phyloP scores from a whole-genome alignment of 2,797 vertebrate species.

The Gymnopithys bicolor region DNA sequence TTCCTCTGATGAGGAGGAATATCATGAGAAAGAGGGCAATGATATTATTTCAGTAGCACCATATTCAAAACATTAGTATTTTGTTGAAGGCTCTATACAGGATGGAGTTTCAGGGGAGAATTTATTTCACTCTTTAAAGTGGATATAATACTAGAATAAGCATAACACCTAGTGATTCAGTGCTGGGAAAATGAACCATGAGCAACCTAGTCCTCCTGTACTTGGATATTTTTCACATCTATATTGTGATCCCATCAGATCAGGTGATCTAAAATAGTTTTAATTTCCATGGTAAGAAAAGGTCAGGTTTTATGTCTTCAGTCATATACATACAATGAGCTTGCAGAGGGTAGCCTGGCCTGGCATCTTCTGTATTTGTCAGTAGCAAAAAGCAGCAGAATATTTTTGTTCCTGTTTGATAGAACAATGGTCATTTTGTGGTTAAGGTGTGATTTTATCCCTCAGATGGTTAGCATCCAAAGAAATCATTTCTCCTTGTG shows the following conservation, averaged over 20 bases:
- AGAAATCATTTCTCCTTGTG: not conserved
- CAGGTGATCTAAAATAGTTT: not conserved
- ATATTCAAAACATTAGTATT: not conserved
- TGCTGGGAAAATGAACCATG: not conserved
- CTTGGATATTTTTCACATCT: not conserved
- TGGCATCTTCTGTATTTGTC: not conserved
- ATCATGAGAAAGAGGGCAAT: not conserved
- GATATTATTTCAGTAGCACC: not conserved
- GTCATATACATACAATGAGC: not conserved
- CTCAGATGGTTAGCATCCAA: not conserved
- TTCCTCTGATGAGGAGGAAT: not conserved
- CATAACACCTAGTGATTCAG: not conserved
- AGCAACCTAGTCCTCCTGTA: fast-evolving
- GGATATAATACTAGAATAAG: not conserved
- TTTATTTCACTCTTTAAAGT: not conserved
- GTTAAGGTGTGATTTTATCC: not conserved
- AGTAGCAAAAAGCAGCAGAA: not conserved
- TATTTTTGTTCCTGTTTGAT: not conserved
- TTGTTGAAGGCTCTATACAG: not conserved
- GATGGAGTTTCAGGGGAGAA: not conserved
- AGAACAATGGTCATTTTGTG: not conserved
- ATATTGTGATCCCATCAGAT: not conserved
- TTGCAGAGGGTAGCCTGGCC: not conserved
- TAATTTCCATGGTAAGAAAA: not conserved
- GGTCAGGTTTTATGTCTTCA: not conserved